A percentile compares a stretch with the other conserved stretches of the same genome.
These are phyloP conservation scores for Coracias cyanogaster DNA, from an alignment of 2,797 vertebrate genomes.

Conservation along the genomic window DNA sequence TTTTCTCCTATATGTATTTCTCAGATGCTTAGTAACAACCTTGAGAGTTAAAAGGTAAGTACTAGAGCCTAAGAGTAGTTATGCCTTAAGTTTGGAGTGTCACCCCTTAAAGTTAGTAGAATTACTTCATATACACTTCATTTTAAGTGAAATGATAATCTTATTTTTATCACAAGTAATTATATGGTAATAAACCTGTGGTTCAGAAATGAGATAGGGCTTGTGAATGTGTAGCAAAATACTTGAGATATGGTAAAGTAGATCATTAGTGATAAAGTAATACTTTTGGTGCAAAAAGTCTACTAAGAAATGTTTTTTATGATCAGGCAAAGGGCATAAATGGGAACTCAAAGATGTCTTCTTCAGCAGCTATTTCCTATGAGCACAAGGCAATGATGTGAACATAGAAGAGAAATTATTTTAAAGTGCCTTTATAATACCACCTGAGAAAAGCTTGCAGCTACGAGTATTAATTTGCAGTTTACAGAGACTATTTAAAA, in stretches of 20 bases:
- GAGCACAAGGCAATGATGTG: background rate
- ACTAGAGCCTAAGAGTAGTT: background rate
- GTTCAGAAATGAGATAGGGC: background rate
- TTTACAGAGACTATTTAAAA: background rate
- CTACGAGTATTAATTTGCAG: background rate
- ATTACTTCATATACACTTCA: background rate
- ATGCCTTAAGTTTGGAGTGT: background rate
- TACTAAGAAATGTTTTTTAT: constrained; percentile 1
- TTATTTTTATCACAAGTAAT: constrained; percentile 12
- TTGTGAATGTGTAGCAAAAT: constrained; percentile 39
- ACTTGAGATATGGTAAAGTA: constrained; percentile 7
- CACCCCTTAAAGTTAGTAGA: background rate
- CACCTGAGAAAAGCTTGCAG: background rate
- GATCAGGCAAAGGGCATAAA: background rate
- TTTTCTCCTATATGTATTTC: background rate
- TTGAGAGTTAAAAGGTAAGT: constrained; percentile 13
- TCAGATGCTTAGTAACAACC: background rate
- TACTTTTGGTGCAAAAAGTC: constrained; percentile 29
- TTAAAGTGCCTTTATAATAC: background rate
- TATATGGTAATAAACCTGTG: background rate
- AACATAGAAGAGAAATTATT: background rate
- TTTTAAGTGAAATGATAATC: background rate
- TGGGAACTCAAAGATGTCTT: constrained; percentile 27
- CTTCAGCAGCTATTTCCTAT: constrained; percentile 7
- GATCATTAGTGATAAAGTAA: background rate